These are phyloP conservation scores for Parelbella ahira DNA, from an alignment of 2,888 invertebrate species.

Conservation along the genomic window DNA sequence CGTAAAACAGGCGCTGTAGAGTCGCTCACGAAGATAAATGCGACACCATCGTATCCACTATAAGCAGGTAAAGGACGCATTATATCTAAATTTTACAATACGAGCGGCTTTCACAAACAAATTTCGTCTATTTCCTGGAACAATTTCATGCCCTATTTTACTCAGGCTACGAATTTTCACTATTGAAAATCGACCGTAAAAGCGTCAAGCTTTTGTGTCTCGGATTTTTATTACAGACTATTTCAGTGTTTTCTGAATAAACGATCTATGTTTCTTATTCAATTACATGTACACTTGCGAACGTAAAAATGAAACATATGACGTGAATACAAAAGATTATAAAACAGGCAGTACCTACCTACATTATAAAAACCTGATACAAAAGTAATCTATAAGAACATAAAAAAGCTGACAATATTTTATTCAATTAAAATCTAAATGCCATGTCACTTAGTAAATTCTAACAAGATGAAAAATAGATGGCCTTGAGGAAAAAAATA, in stretches of 20 bases:
- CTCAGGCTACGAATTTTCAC: conserved; percentile 62
- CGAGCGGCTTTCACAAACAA: conserved; percentile 65
- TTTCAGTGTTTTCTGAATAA: conserved; percentile 59
- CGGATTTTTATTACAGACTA: conserved; percentile 59
- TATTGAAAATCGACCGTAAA: conserved; percentile 64
- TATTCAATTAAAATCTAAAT: too few species aligned
- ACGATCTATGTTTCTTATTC: conserved; percentile 60
- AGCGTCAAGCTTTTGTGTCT: conserved; percentile 52
- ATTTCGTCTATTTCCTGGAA: conserved; percentile 61
- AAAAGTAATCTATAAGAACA: too few species aligned
- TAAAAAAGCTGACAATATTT: too few species aligned
- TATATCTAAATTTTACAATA: conserved; percentile 61
- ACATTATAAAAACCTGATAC: too few species aligned
- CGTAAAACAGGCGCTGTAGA: conserved; percentile 1
- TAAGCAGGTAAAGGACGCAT: conserved; percentile 46
- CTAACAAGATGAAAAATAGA: background rate
- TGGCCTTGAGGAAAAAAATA: background rate
- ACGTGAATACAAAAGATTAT: background rate
- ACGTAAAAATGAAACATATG: background rate
- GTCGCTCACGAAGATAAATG: conserved; percentile 50
- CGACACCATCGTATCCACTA: conserved; percentile 42
- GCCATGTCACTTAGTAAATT: background rate
- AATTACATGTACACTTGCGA: conserved; percentile 38
- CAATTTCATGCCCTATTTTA: conserved; percentile 78
- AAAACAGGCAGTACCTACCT: too few species aligned